Evolutionary conservation across 1,140 invertebrate genomes (phyloP).

Genomic region (Sycophaga agraensis): DNA sequence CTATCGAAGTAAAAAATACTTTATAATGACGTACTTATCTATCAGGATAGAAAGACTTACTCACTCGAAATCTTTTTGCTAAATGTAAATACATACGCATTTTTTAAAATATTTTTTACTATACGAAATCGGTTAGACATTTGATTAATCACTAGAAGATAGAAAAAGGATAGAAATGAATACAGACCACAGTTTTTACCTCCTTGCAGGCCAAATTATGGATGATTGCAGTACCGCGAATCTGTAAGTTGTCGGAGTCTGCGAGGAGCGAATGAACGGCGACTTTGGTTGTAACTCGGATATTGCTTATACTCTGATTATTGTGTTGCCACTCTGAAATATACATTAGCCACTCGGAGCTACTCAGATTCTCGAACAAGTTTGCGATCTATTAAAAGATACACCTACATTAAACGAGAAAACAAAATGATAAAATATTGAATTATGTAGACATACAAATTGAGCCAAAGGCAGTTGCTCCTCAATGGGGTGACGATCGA

Average conservation of each 20-base stretch:
- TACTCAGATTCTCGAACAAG: constrained; percentile 84
- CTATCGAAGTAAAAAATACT: too few relatives aligned
- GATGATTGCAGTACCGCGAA: constrained; percentile 81
- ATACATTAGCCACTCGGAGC: constrained; percentile 90
- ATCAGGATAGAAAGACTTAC: too few relatives aligned
- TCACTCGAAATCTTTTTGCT: too few relatives aligned
- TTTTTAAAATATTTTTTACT: too few relatives aligned
- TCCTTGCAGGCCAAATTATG: constrained; percentile 93
- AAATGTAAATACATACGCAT: too few relatives aligned
- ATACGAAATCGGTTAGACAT: too few relatives aligned
- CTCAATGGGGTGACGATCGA: constrained; percentile 74
- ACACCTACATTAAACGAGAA: too few relatives aligned
- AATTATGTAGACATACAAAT: constrained; percentile 67
- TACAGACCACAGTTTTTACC: constrained; percentile 95
- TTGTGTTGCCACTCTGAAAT: constrained; percentile 86
- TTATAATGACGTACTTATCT: too few relatives aligned
- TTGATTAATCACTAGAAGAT: too few relatives aligned
- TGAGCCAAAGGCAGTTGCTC: constrained; percentile 79
- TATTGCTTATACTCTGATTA: constrained; percentile 78
- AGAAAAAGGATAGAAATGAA: constrained; percentile 44
- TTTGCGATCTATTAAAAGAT: constrained; percentile 73
- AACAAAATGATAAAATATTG: background rate
- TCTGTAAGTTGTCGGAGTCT: constrained; percentile 71
- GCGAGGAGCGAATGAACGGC: constrained; percentile 83
- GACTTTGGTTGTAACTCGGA: constrained; percentile 86